These are phyloP conservation scores for Agapornis canus DNA, from an alignment of 2,797 vertebrate species.

Conservation along the genomic window DNA sequence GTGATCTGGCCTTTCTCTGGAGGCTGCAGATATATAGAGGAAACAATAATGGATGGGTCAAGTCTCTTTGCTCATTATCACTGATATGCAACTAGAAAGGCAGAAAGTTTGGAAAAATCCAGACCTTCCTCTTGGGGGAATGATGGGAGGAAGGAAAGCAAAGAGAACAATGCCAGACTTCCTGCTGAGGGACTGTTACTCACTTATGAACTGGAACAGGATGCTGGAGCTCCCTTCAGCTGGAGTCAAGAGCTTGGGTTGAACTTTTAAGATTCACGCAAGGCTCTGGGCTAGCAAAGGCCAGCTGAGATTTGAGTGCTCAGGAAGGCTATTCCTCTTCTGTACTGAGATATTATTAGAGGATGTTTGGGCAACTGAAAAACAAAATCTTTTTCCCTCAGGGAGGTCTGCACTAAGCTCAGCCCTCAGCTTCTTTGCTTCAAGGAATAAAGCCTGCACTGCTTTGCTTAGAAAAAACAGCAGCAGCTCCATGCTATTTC, in stretches of 20 bases:
- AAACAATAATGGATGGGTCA: constrained; percentile 33
- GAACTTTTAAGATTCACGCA: not conserved
- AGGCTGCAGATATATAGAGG: not conserved
- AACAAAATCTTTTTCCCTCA: not conserved
- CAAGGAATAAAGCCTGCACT: not conserved
- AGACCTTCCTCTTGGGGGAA: not conserved
- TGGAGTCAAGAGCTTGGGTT: not conserved
- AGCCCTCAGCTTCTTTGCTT: not conserved
- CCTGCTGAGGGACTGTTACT: constrained; percentile 32
- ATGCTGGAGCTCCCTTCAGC: not conserved
- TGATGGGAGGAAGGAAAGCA: constrained; percentile 30
- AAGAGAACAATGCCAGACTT: constrained; percentile 61
- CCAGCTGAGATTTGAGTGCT: constrained; percentile 8
- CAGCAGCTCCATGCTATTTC: not conserved
- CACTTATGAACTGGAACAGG: constrained; percentile 19
- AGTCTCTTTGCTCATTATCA: constrained; percentile 6
- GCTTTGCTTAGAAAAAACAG: not conserved
- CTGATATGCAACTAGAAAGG: not conserved
- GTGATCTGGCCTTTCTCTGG: not conserved
- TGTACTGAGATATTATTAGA: not conserved
- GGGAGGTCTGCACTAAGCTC: not conserved
- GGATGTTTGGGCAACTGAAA: not conserved
- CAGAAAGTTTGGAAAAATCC: constrained; percentile 38
- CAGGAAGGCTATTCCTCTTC: not conserved
- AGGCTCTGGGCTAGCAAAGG: not conserved